Evolutionary conservation across 2,888 invertebrate genomes (phyloP).

Genomic region (Leistus spinibarbis): DNA sequence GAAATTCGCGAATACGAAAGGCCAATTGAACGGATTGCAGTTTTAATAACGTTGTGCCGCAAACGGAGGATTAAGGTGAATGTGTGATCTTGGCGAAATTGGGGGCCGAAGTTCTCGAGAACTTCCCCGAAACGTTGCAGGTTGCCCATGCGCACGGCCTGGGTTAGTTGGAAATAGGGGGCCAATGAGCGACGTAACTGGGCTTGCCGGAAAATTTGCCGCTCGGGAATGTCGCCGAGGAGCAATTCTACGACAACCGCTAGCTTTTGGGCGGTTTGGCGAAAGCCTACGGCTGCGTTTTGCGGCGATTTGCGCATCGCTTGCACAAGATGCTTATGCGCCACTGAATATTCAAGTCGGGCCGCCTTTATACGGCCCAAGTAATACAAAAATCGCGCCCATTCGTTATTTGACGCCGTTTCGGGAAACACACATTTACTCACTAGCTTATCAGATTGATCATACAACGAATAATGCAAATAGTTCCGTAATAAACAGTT

Average conservation of each 20-base stretch:
- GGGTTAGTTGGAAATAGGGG: constrained; percentile 97
- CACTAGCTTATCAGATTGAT: constrained; percentile 96
- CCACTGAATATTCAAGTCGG: constrained; percentile 96
- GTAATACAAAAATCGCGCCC: constrained; percentile 97
- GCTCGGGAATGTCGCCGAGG: constrained; percentile 96
- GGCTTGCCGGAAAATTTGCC: constrained; percentile 92
- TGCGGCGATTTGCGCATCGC: constrained; percentile 97
- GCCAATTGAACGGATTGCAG: constrained; percentile 95
- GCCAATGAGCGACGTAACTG: constrained; percentile 86
- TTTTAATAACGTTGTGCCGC: constrained; percentile 98
- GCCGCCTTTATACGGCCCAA: constrained; percentile 97
- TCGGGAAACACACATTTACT: constrained; percentile 97
- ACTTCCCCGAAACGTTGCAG: constrained; percentile 93
- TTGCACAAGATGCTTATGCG: constrained; percentile 95
- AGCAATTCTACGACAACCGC: constrained; percentile 93
- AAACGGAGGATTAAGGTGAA: constrained; percentile 94
- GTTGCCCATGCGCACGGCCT: constrained; percentile 95
- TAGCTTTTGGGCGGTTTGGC: constrained; percentile 95
- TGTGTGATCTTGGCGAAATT: constrained; percentile 93
- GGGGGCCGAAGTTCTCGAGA: constrained; percentile 85
- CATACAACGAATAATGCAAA: constrained; percentile 92
- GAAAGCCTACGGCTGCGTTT: constrained; percentile 96
- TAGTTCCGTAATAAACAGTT: constrained; percentile 96
- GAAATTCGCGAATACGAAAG: constrained; percentile 96
- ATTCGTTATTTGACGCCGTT: constrained; percentile 97